Conservation (phyloP, 1,140 invertebrate species). For the Drosophila grimshawi region DNA sequence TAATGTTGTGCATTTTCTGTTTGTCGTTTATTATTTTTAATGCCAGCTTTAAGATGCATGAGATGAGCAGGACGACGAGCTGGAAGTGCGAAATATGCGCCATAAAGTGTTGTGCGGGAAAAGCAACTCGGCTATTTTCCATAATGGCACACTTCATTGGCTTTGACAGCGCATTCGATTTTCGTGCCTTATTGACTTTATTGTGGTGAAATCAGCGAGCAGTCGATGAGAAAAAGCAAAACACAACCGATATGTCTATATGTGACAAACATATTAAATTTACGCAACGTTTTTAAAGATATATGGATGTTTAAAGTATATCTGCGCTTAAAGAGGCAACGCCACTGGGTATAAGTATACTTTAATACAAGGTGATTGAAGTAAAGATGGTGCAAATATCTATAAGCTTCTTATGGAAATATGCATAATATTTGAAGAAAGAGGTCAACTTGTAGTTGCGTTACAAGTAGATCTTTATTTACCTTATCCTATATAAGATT, state of each 20-base stretch:
- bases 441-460: neutral
- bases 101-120: slow-evolving; percentile 53
- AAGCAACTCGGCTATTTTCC: slow-evolving; percentile 63
- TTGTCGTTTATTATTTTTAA: slow-evolving; percentile 11
- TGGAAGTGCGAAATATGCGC: slow-evolving; percentile 57
- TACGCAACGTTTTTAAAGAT: slow-evolving; percentile 38
- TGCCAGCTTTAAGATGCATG: slow-evolving; percentile 25
- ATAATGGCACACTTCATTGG: slow-evolving; percentile 67
- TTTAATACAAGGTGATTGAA: neutral
- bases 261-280: slow-evolving; percentile 44
- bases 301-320: slow-evolving; percentile 2
- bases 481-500: neutral
- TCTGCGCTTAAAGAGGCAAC: neutral
- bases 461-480: too few relatives aligned
- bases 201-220: slow-evolving; percentile 51
- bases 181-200: slow-evolving; percentile 71
- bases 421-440: too few relatives aligned
- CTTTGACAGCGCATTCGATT: slow-evolving; percentile 56
- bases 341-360: neutral
- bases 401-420: neutral
- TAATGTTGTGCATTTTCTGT: slow-evolving; percentile 10
- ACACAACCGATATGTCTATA: neutral
- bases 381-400: neutral
- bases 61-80: slow-evolving; percentile 35
- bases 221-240: slow-evolving; percentile 39